Conservation (phyloP, 2,797 vertebrate species). For the Gorsachius magnificus region DNA sequence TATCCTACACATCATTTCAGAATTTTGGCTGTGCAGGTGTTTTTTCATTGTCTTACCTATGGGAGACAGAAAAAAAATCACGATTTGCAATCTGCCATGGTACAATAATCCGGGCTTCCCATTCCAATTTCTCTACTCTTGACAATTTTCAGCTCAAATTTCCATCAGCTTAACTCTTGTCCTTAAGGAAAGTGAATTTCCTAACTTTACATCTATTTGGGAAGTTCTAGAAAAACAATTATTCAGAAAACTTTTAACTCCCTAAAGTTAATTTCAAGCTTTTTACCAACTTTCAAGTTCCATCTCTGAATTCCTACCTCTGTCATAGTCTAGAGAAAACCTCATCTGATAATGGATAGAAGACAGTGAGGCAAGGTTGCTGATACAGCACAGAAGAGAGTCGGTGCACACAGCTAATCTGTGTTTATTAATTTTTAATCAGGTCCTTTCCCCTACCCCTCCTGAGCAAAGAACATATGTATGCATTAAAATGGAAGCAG, state of each 20-base stretch:
- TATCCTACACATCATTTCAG: background rate
- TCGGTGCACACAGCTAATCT: background rate
- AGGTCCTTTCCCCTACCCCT: background rate
- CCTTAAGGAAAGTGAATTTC: background rate
- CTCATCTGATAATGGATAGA: background rate
- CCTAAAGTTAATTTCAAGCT: background rate
- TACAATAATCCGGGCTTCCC: background rate
- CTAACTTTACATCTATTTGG: background rate
- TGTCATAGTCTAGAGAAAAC: background rate
- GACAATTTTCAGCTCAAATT: background rate
- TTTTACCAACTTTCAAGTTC: background rate
- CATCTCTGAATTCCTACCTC: background rate
- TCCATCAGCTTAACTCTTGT: background rate
- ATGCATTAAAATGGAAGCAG: conserved; percentile 41
- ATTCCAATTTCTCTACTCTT: background rate
- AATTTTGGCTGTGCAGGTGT: background rate
- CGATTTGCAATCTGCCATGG: background rate
- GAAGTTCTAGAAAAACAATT: background rate
- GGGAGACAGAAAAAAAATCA: background rate
- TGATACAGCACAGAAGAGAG: conserved; percentile 39
- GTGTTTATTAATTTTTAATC: conserved; percentile 61
- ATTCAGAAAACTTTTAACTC: background rate
- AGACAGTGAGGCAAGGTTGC: background rate
- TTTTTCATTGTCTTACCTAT: background rate
- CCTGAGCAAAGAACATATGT: conserved; percentile 11